A percentile compares a stretch with the other conserved stretches of the same genome.
Conservation (phyloP, 2,113 vertebrate genomes). For the Onychorhynchus coronatus region DNA sequence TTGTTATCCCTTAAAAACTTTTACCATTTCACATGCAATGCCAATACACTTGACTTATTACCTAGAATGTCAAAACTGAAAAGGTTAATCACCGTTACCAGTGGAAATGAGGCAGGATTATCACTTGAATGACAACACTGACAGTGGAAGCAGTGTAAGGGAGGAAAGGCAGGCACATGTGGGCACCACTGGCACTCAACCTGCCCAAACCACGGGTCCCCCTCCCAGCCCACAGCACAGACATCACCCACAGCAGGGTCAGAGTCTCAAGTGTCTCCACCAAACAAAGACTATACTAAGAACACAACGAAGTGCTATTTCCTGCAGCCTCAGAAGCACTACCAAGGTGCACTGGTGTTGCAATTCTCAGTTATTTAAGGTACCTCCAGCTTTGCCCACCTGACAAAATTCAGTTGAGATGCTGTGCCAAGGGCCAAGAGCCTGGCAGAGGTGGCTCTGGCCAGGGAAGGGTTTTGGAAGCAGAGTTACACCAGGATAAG, state of each 20-base stretch:
- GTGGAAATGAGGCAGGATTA: conserved; percentile 51
- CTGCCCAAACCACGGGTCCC: rapidly evolving
- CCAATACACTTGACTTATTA: conserved; percentile 53
- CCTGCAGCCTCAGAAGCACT: background rate
- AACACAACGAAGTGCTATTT: background rate
- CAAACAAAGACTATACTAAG: background rate
- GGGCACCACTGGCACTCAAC: rapidly evolving
- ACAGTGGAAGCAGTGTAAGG: background rate
- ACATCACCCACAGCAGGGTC: background rate
- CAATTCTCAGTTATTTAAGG: background rate
- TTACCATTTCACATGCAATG: background rate
- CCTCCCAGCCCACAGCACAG: rapidly evolving
- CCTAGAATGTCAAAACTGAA: conserved; percentile 52
- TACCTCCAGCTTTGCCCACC: rapidly evolving
- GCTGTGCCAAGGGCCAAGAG: background rate
- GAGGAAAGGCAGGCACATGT: background rate
- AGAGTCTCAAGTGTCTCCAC: background rate
- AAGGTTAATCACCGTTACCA: conserved; percentile 58
- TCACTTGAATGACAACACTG: background rate
- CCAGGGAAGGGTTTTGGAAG: background rate
- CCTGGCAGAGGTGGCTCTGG: background rate
- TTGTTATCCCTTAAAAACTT: background rate
- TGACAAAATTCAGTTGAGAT: rapidly evolving
- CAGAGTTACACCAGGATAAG: rapidly evolving
- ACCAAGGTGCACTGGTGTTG: background rate